Evolutionary conservation across 1,140 invertebrate species (phyloP), one percentile per base, ranked within the genome.

Genomic region (Solenopsis invicta): DNA sequence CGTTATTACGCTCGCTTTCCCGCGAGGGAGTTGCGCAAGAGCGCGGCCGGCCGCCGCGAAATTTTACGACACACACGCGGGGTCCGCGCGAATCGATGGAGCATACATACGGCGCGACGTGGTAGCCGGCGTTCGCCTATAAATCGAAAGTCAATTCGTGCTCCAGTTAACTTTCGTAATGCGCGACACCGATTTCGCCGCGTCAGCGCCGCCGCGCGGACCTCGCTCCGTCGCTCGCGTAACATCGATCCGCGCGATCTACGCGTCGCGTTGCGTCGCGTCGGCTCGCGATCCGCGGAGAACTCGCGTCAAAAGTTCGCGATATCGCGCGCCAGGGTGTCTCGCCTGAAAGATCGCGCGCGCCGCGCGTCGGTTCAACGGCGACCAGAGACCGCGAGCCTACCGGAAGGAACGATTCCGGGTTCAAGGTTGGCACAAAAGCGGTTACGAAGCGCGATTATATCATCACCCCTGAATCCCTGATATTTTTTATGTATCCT

Each of bases 91-190:
- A 48, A 81, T 81, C 62, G 77, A 54, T 69, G 48, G 64, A 66
- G 61, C 34, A 41, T 29, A 29, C 29, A 29, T 29, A 2, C 29
- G 29, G 29, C 2, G 2, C 29, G 29, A 29, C 29, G 29, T 29
- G 29, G 29, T 29, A 29, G 29, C 29, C 29, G 29, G 66, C 50
- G 34, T 64, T 34, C 21, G 80, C 24, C 69, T 74, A 75, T 84
- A 84, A 92, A 92, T 92, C 88, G 91, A 92, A 92, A 92, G 91
- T 91, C 88, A 72, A 91, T 89, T 86, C 88, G 87, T 90, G 91
- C 90, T 92, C 91, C 84, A 92, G 90, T 92, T 91, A 90, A 90
- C 90, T 92, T 89, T 91, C 91, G 90, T 88, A 89, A 92, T 87
- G 81, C 85, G 41, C 86, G 66, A 45, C 24, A 61, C 69, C 89